Conservation (phyloP, 1,140 invertebrate genomes). For the Gyrodactylus salaris region DNA sequence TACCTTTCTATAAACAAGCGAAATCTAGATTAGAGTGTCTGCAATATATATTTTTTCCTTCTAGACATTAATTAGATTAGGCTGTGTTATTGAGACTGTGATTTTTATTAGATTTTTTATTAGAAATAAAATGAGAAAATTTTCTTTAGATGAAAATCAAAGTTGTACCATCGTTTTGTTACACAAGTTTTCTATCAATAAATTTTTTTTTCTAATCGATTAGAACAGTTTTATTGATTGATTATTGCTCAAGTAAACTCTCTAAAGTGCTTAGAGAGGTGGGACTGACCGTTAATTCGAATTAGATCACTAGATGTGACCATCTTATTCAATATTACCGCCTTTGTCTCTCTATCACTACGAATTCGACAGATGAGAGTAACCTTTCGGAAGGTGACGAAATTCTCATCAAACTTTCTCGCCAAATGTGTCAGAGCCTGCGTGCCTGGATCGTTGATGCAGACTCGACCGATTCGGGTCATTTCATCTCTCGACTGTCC, state of each 20-base stretch:
- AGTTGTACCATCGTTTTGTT: background rate
- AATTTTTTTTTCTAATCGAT: too few relatives aligned
- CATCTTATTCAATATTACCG: background rate
- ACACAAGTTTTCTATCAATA: background rate
- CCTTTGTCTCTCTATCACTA: too few relatives aligned
- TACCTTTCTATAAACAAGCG: background rate
- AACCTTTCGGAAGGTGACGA: background rate
- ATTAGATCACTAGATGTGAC: background rate
- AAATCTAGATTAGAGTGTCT: background rate
- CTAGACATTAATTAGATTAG: background rate
- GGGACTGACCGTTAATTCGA: too few relatives aligned
- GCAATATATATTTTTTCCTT: background rate
- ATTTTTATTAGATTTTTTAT: background rate
- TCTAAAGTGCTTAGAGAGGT: too few relatives aligned
- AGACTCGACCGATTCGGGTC: background rate
- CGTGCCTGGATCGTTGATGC: background rate
- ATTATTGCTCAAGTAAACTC: background rate
- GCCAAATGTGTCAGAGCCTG: background rate
- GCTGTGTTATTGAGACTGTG: background rate
- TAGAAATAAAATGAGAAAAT: background rate
- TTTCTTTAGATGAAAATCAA: background rate
- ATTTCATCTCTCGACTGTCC: background rate
- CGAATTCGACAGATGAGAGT: background rate
- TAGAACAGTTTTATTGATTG: background rate
- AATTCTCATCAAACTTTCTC: background rate